phyloP scores from a whole-genome alignment of 1,140 invertebrate species.

The Rhagoletis pomonella region DNA sequence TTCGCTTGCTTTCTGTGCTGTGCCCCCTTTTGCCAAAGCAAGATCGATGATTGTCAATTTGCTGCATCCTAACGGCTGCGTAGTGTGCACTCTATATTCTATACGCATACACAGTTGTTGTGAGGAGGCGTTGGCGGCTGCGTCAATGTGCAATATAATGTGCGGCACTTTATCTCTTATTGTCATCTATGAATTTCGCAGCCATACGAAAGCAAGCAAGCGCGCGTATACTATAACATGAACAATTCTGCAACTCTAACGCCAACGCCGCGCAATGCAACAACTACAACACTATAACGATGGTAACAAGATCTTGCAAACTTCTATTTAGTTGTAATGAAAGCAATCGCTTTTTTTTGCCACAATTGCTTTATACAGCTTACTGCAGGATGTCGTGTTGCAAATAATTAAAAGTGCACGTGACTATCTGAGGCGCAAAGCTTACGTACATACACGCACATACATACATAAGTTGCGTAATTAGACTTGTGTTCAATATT shows the following conservation, averaged over 20 bases:
- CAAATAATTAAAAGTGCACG: slow-evolving; percentile 50
- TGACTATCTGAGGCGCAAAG: slow-evolving; percentile 26
- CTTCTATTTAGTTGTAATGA: slow-evolving; percentile 38
- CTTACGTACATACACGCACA: no score
- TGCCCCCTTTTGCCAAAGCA: slow-evolving; percentile 10
- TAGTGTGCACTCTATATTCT: slow-evolving; percentile 31
- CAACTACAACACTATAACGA: background rate
- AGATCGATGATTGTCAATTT: slow-evolving; percentile 69
- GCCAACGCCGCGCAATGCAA: background rate
- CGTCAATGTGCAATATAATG: slow-evolving; percentile 58
- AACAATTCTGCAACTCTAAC: background rate
- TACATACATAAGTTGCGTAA: background rate
- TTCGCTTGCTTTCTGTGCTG: background rate
- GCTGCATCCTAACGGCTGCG: slow-evolving; percentile 53
- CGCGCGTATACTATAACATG: background rate
- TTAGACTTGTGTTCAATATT: slow-evolving; percentile 28
- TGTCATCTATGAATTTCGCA: slow-evolving; percentile 63
- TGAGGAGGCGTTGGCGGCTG: slow-evolving; percentile 30
- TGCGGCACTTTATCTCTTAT: slow-evolving; percentile 65
- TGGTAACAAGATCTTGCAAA: slow-evolving; percentile 21
- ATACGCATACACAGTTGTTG: background rate
- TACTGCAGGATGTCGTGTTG: slow-evolving; percentile 38
- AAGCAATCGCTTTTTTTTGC: background rate
- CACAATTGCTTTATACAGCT: background rate
- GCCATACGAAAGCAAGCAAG: background rate